Evolutionary conservation across 2,113 vertebrate genomes (phyloP), one percentile per base, ranked within the genome.

Genomic region (Galeopterus variegatus): DNA sequence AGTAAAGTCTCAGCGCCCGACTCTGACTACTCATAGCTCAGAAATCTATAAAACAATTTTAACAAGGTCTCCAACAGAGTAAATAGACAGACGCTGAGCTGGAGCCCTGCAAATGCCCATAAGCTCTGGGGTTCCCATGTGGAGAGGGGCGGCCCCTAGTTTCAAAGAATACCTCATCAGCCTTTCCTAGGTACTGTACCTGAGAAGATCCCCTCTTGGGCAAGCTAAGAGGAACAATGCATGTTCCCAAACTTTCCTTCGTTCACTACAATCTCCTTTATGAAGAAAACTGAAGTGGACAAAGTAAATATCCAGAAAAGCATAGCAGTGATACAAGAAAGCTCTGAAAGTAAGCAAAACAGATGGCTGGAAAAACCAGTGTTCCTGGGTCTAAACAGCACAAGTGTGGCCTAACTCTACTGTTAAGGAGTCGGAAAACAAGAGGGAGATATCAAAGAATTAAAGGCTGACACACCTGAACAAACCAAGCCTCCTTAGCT

Each of bases 211-310:
- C 14, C 70, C 36, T 86, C 48, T 56, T 13, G 1, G 48, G 7
- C 31, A 80, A 89, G 73, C 58, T 45, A 17, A 77, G 14, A 48
- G 86, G 19, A 85, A 56, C 36, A 45, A 64, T 12, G 6, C 17
- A 52, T 6, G 9, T 86, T 73, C 36, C 56, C 93, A 97, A 70
- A 73, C 31, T 48, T 65, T 64, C 64, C 31, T 88, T 88, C 77
- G 19, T 41, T 95, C 24, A 33, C 54, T 28, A 62, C 45, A 62
- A 31, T 52, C 70, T 87, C 69, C 41, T 88, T 93, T 7, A 73
- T 58, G 21, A 85, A 45, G 76, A 76, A 62, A 88, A 72, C 8
- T 5, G 56, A 89, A 76, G 21, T 28, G 52, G 41, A 77, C 56
- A 91, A 58, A 93, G 31, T 41, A 45, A 60, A 86, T 83, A 65